Evolutionary conservation across 2,113 vertebrate species (phyloP).

Genomic region (Anolis sagrei): DNA sequence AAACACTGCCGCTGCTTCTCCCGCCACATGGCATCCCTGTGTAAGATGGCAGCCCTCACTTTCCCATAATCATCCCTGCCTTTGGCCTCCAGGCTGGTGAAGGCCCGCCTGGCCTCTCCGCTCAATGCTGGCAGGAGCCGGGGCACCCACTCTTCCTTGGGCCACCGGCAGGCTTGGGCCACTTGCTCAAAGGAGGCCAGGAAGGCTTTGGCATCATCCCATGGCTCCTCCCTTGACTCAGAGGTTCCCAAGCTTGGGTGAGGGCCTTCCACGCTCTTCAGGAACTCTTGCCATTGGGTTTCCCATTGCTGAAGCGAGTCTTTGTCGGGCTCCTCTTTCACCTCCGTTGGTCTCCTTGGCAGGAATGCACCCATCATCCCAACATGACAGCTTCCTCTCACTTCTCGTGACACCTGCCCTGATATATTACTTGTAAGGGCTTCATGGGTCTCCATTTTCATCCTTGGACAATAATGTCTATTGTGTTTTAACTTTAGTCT

Average conservation of each 20-base stretch:
- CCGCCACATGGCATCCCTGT: constrained; percentile 40
- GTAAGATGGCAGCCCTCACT: constrained; percentile 43
- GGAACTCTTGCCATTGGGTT: neutral
- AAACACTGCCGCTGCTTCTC: constrained; percentile 67
- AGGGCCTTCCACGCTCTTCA: neutral
- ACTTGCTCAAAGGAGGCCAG: neutral
- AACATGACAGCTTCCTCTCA: neutral
- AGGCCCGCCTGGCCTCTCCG: neutral
- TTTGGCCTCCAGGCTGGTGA: neutral
- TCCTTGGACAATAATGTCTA: neutral
- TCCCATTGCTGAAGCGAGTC: neutral
- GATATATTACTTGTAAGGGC: too few species aligned
- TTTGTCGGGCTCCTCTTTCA: neutral
- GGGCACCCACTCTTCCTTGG: neutral
- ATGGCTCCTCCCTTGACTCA: neutral
- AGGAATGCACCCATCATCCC: neutral
- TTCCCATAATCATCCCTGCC: neutral
- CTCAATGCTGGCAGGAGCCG: neutral
- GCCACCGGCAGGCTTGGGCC: neutral
- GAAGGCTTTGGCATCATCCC: neutral
- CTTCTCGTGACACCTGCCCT: neutral
- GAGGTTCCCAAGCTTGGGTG: neutral
- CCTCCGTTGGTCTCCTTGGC: neutral
- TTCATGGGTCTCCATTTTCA: neutral
- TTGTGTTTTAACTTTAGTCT: too few species aligned